These are phyloP conservation scores for Caenorhabditis afra DNA, from an alignment of 2,888 invertebrate genomes.

Conservation along the genomic window DNA sequence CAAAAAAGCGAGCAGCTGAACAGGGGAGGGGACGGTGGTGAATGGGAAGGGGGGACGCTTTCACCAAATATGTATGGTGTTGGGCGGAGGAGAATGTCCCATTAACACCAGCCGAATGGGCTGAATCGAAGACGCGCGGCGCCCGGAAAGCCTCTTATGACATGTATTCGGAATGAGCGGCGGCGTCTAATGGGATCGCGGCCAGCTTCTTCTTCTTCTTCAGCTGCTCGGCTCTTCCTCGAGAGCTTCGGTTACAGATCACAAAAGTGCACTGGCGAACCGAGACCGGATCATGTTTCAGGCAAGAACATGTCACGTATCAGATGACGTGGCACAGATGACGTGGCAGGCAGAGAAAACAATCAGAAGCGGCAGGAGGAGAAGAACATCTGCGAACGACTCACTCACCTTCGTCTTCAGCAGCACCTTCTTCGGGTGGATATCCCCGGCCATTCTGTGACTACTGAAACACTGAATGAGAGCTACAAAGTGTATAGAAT, in stretches of 20 bases:
- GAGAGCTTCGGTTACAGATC: constrained; percentile 50
- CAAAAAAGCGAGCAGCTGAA: constrained; percentile 31
- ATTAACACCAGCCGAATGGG: constrained; percentile 48
- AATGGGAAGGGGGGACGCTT: constrained; percentile 11
- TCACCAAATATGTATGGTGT: constrained; percentile 19
- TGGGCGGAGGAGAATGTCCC: constrained; percentile 11
- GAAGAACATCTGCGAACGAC: constrained; percentile 1
- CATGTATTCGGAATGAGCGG: constrained; percentile 22
- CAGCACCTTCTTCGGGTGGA: constrained; percentile 59
- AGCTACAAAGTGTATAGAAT: background rate
- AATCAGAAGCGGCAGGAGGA: constrained; percentile 9
- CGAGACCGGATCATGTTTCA: constrained; percentile 39
- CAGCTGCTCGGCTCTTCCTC: background rate
- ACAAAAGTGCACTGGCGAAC: constrained; percentile 43
- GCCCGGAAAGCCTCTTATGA: constrained; percentile 40
- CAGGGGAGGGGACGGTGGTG: constrained; percentile 11
- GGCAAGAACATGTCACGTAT: constrained; percentile 48
- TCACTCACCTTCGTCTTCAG: constrained; percentile 56
- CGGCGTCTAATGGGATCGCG: constrained; percentile 34
- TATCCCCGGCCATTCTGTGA: constrained; percentile 55
- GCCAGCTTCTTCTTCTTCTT: constrained; percentile 3
- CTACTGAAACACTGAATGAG: constrained; percentile 12
- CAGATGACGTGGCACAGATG: constrained; percentile 33
- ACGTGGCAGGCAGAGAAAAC: background rate
- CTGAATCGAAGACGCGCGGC: constrained; percentile 20